Evolutionary conservation across 2,113 vertebrate genomes (phyloP).

Genomic region (Lanius ludovicianus): DNA sequence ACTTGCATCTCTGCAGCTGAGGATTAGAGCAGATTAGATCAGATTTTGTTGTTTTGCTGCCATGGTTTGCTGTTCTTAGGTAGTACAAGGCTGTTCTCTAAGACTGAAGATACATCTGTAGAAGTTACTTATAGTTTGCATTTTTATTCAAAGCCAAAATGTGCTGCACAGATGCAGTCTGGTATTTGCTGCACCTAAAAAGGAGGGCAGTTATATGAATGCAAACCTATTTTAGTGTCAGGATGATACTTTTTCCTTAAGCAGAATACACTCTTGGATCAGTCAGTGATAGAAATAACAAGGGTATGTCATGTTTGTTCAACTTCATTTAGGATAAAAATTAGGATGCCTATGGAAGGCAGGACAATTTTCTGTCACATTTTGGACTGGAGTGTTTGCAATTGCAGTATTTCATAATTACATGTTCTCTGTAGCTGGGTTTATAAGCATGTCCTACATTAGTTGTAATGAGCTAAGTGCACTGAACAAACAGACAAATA

Average conservation of each 20-base stretch:
- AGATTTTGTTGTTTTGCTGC: not conserved
- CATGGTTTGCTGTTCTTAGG: not conserved
- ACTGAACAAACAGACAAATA: not conserved
- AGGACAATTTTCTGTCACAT: not conserved
- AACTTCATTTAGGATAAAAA: not conserved
- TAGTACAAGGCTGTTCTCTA: not conserved
- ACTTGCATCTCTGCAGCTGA: not conserved
- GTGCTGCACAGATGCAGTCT: not conserved
- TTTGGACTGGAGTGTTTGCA: not conserved
- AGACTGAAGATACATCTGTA: not conserved
- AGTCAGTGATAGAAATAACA: not conserved
- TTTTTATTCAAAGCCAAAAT: not conserved
- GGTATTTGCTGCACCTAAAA: not conserved
- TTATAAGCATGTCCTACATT: not conserved
- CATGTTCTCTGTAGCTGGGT: not conserved
- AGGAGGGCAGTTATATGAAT: not conserved
- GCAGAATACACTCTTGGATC: not conserved
- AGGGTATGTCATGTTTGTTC: not conserved
- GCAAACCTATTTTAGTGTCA: not conserved
- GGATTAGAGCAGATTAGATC: not conserved
- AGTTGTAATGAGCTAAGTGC: not conserved
- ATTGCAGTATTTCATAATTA: not conserved
- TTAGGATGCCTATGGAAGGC: not conserved
- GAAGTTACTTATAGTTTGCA: not conserved
- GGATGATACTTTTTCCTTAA: not conserved